phyloP scores from a whole-genome alignment of 2,113 vertebrate species.

The Urocynchramus pylzowi region DNA sequence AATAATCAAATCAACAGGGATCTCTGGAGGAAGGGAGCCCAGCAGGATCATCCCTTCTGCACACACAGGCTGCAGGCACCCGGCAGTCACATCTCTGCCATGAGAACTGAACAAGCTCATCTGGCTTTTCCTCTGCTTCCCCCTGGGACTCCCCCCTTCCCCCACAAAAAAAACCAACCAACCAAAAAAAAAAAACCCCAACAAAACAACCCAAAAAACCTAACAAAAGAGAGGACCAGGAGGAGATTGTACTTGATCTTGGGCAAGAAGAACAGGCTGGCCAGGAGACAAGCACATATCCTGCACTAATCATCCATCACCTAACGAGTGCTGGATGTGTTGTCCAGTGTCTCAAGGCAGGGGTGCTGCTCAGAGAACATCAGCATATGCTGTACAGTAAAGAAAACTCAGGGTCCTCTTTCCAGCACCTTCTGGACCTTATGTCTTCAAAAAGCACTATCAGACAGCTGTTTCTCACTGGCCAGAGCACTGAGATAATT shows the following conservation, averaged over 20 bases:
- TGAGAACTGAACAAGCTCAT: not conserved
- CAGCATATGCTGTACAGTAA: rapidly evolving
- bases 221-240: not conserved
- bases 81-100: not conserved
- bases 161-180: not conserved
- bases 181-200: not conserved
- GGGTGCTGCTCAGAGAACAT: not conserved
- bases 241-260: not conserved
- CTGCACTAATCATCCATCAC: not conserved
- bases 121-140: not conserved
- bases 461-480: not conserved
- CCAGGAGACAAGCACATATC: not conserved
- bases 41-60: not conserved
- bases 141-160: too few species aligned
- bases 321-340: not conserved
- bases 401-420: not conserved
- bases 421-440: not conserved
- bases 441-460: not conserved
- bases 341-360: not conserved
- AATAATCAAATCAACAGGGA: not conserved
- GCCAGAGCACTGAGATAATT: not conserved
- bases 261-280: not conserved
- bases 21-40: not conserved
- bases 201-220: not conserved
- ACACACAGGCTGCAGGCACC: not conserved